Conservation (phyloP, 2,113 vertebrate species). For the Isichthys henryi region DNA sequence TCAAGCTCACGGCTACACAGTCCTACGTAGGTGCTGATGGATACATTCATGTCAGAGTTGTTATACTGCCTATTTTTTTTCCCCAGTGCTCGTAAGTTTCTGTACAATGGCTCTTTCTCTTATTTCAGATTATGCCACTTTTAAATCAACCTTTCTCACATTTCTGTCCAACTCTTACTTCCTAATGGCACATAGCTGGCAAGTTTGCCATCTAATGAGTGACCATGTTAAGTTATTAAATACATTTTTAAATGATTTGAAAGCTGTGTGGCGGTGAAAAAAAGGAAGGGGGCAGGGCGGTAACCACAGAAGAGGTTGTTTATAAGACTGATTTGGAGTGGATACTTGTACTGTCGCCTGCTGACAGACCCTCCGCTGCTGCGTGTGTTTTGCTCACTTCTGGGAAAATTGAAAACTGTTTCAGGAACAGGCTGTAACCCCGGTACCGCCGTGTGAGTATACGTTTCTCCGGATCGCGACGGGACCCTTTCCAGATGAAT, state of each 20-base stretch:
- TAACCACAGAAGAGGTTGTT: background rate
- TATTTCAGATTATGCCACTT: background rate
- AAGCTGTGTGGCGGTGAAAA: background rate
- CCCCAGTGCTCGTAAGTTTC: background rate
- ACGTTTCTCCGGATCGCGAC: background rate
- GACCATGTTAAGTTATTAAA: background rate
- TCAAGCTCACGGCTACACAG: background rate
- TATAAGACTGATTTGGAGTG: background rate
- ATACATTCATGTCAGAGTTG: background rate
- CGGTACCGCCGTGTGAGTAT: background rate
- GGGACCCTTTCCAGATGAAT: background rate
- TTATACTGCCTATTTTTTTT: background rate
- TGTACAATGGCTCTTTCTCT: background rate
- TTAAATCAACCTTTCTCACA: background rate
- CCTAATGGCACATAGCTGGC: background rate
- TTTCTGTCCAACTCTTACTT: background rate
- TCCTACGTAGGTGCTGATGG: background rate
- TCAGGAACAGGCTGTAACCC: background rate
- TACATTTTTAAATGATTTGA: background rate
- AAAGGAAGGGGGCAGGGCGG: background rate
- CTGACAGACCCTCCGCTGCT: background rate
- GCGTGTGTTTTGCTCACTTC: background rate
- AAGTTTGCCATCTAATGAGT: background rate
- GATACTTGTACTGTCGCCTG: background rate
- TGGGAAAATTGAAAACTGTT: background rate